Evolutionary conservation across 2,797 vertebrate species (phyloP).

Genomic region (Oophaga sylvatica): DNA sequence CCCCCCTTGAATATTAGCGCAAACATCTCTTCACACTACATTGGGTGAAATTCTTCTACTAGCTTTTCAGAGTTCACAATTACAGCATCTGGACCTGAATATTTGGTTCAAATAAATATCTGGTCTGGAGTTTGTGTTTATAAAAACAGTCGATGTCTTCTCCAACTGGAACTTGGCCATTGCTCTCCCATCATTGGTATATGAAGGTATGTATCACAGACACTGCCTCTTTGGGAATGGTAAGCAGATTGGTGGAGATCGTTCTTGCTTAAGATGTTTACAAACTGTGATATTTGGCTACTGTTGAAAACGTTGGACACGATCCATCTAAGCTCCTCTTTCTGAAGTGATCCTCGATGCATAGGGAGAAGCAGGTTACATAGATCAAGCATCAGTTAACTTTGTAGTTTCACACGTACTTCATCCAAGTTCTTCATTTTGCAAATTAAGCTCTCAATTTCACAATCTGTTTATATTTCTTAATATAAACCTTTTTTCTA

Average conservation of each 20-base stretch:
- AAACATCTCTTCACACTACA: constrained; percentile 1
- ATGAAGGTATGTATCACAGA: constrained; percentile 2
- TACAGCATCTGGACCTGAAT: constrained; percentile 25
- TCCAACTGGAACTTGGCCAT: constrained; percentile 33
- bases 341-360: constrained; percentile 6
- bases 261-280: constrained; percentile 40
- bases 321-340: background rate
- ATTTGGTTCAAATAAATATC: background rate
- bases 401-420: constrained; percentile 7
- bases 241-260: constrained; percentile 17
- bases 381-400: constrained; percentile 11
- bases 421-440: constrained; percentile 5
- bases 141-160: constrained; percentile 25
- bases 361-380: background rate
- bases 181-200: constrained; percentile 1
- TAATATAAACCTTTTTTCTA: background rate
- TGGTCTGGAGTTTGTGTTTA: constrained; percentile 33
- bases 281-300: constrained; percentile 54
- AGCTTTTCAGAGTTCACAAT: constrained; percentile 4
- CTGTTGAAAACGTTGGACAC: constrained; percentile 24
- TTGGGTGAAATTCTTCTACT: constrained; percentile 1
- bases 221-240: constrained; percentile 7
- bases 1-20: background rate
- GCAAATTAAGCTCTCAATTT: background rate
- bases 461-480: background rate